Evolutionary conservation across 2,113 vertebrate genomes (phyloP).

Genomic region (Penelope pileata): DNA sequence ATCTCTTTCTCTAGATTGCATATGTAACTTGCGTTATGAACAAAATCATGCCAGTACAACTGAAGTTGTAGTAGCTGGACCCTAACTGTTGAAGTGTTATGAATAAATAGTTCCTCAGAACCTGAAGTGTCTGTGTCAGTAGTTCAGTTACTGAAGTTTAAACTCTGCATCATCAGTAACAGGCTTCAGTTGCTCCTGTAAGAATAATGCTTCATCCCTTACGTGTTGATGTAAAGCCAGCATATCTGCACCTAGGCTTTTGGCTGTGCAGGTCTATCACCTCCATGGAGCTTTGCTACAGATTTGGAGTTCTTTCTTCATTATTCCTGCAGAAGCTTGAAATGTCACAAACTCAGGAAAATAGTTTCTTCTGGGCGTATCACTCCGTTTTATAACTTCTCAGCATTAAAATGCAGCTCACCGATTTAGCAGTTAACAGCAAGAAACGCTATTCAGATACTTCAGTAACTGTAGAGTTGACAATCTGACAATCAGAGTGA

Average conservation of each 20-base stretch:
- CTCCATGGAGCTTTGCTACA: background rate
- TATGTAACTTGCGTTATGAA: background rate
- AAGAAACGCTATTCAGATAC: background rate
- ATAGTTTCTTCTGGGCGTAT: background rate
- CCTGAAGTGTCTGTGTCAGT: background rate
- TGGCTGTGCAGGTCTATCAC: background rate
- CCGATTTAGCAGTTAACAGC: background rate
- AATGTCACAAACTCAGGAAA: background rate
- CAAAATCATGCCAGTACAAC: background rate
- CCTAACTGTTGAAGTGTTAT: background rate
- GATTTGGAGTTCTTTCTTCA: background rate
- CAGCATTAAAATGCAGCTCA: background rate
- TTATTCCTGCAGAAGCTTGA: background rate
- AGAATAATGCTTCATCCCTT: background rate
- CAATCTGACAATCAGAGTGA: background rate
- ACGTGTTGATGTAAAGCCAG: background rate
- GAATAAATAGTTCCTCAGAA: conserved; percentile 16
- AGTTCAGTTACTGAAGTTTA: background rate
- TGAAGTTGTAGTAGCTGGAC: background rate
- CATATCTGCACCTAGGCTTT: background rate
- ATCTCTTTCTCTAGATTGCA: background rate
- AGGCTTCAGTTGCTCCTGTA: background rate
- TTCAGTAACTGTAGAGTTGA: background rate
- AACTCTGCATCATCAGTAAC: background rate
- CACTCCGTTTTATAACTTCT: accelerated